phyloP scores from a whole-genome alignment of 2,797 vertebrate genomes.

The Pantherophis vulpinus region DNA sequence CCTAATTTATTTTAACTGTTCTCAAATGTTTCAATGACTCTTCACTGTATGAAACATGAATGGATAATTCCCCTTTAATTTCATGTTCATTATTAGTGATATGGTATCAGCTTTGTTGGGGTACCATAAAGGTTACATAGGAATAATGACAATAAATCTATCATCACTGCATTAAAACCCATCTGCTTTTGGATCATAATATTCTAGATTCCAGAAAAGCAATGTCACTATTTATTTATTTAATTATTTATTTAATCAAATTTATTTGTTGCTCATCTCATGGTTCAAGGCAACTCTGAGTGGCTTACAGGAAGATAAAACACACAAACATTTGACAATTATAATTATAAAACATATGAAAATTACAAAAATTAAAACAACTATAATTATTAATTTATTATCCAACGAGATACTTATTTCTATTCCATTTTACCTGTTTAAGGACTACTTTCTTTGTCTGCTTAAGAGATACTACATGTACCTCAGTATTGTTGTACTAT shows the following conservation, averaged over 20 bases:
- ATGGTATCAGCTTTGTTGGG: constrained; percentile 1
- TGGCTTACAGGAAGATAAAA: background rate
- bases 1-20: background rate
- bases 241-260: background rate
- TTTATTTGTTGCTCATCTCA: background rate
- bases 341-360: background rate
- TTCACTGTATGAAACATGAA: background rate
- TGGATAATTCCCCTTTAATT: background rate
- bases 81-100: background rate
- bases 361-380: background rate
- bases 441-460: background rate
- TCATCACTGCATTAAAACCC: background rate
- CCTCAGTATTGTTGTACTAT: too few species aligned
- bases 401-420: background rate
- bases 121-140: background rate
- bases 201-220: background rate
- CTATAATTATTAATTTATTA: background rate
- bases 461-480: background rate
- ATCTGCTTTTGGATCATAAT: constrained; percentile 2
- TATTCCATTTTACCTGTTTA: background rate
- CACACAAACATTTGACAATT: background rate
- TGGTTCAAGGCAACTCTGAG: background rate
- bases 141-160: background rate
- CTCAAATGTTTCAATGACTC: background rate
- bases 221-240: background rate